These are phyloP conservation scores for Fundulus diaphanus DNA, from an alignment of 2,797 vertebrate genomes.

Conservation along the genomic window DNA sequence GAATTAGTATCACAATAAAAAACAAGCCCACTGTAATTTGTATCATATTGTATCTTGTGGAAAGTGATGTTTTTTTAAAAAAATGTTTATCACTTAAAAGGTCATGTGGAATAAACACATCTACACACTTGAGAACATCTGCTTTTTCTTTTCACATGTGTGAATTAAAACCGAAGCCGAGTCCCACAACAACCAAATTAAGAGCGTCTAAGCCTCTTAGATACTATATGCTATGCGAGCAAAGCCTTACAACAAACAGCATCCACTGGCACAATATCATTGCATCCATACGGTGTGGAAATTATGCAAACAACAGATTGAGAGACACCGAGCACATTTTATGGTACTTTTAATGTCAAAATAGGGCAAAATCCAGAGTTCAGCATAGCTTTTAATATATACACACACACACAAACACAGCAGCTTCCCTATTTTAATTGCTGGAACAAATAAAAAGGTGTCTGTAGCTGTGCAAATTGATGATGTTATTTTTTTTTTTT, in stretches of 20 bases:
- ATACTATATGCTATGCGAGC: slow-evolving; percentile 51
- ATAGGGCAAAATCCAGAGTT: slow-evolving; percentile 45
- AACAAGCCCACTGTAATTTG: slow-evolving; percentile 36
- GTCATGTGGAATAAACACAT: slow-evolving; percentile 39
- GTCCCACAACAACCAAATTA: slow-evolving; percentile 37
- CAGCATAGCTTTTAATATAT: slow-evolving; percentile 19
- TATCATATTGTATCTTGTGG: slow-evolving; percentile 34
- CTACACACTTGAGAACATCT: slow-evolving; percentile 22
- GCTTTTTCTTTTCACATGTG: not conserved
- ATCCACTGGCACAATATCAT: slow-evolving; percentile 51
- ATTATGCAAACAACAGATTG: slow-evolving; percentile 45
- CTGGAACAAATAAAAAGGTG: slow-evolving; percentile 26
- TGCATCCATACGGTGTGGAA: slow-evolving; percentile 43
- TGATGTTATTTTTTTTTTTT: slow-evolving; percentile 17
- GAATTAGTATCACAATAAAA: slow-evolving; percentile 48
- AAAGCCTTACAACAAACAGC: slow-evolving; percentile 58
- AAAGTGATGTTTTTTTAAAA: slow-evolving; percentile 18
- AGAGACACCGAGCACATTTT: slow-evolving; percentile 29
- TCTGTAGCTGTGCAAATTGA: slow-evolving; percentile 46
- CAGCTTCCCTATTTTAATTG: slow-evolving; percentile 24
- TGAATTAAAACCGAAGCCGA: slow-evolving; percentile 27
- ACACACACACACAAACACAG: slow-evolving; percentile 34
- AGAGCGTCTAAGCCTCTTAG: slow-evolving; percentile 60
- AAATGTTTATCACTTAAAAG: slow-evolving; percentile 52
- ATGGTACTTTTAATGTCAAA: slow-evolving; percentile 64